Base-by-base conservation (phyloP, 2,113 vertebrate genomes). In the Sorex araneus region DNA sequence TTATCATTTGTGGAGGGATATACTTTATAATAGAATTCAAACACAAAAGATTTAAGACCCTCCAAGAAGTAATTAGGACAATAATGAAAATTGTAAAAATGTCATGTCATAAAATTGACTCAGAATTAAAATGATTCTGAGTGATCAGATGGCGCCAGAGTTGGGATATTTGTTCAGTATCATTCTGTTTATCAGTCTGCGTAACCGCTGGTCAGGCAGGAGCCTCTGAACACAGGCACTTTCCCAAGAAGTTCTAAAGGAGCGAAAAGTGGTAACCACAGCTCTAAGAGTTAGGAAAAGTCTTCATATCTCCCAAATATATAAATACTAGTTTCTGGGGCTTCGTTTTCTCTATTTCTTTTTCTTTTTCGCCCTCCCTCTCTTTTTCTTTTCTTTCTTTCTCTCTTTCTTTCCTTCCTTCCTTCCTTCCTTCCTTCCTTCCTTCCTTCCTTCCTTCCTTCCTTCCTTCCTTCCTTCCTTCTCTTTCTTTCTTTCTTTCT, bases 1-100 rank as follows among this genome's bases (percentile, higher is more conserved):
- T 84, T 74, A 54, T 8, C 47, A 34, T 71, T 92, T 92, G n/a
- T 47, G 36, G 8, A 82, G 45, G 57, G 73, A 88, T 82, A 64
- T n/a, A 77, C 87, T 70, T 82, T 75, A 84, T 88, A 45, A 82
- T 2, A 71, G 47, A 47, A 76, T 27, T 82, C 16, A 34, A 85
- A 64, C 25, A 87, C 36, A 83, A 85, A 84, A 84, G 47, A 82
- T 21, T 88, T 75, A 19, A 19, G 40, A 57, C 69, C 94, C 70
- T 93, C 84, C 69, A 88, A 91, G 89, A 96, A 95, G 91, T 79
- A 94, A 96, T 93, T 92, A 95, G 60, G 75, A 85, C 66, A 88
- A 87, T 79, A 82, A 78, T 74, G 78, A 66, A 82, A 69, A 92
- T 66, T 91, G 80, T 21, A 64, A 81, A 92, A 96, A 94, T 30